Conservation (phyloP, 2,888 invertebrate species). For the Scaptomyza reducta region DNA sequence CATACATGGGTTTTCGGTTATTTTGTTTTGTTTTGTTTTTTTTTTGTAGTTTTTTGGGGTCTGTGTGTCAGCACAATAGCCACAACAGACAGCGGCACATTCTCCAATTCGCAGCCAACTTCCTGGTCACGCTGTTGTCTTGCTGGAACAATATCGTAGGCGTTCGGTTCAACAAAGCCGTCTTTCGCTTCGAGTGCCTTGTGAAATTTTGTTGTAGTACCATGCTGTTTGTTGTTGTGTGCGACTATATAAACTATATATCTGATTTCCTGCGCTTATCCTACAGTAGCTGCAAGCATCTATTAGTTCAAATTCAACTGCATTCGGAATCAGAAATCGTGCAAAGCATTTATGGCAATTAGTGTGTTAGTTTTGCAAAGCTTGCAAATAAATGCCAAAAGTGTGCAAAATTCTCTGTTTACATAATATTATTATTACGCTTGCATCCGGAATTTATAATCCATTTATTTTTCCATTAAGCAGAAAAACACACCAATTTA, state of each 20-base stretch:
- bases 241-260: background rate
- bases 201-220: too few relatives aligned
- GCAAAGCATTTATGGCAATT: constrained; percentile 6
- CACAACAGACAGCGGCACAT: constrained; percentile 10
- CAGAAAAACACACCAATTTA: background rate
- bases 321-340: constrained; percentile 22
- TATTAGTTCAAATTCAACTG: constrained; percentile 1
- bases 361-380: background rate
- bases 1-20: constrained; percentile 35
- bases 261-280: constrained; percentile 20
- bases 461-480: background rate
- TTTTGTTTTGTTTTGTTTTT: too few relatives aligned
- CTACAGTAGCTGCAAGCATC: constrained; percentile 27
- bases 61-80: constrained; percentile 27
- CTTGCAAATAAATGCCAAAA: background rate
- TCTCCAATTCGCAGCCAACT: constrained; percentile 36
- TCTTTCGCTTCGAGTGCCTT: too few relatives aligned
- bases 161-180: constrained; percentile 10
- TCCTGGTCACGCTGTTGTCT: constrained; percentile 51
- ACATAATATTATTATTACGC: background rate
- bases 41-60: background rate
- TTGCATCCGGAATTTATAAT: background rate
- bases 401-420: background rate
- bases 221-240: too few relatives aligned
- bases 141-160: constrained; percentile 18